phyloP scores from a whole-genome alignment of 2,797 vertebrate genomes.

The Limosa lapponica region DNA sequence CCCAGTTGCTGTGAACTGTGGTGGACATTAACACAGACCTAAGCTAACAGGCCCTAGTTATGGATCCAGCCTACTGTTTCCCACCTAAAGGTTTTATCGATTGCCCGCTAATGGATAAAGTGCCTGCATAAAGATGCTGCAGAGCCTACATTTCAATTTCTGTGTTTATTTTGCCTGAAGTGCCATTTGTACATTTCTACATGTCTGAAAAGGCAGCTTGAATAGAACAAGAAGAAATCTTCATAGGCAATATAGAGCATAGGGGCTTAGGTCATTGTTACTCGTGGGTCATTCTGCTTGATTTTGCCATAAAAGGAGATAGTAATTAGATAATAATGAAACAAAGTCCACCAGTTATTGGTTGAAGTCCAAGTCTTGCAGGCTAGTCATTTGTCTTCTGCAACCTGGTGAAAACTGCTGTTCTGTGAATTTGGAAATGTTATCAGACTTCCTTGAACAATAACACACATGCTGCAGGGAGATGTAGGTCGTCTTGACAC shows the following conservation, averaged over 20 bases:
- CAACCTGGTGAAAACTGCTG: not conserved
- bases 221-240: not conserved
- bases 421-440: not conserved
- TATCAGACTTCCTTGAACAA: not conserved
- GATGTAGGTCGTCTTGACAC: not conserved
- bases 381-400: not conserved
- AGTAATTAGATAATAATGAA: not conserved
- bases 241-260: not conserved
- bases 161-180: not conserved
- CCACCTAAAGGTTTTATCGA: not conserved
- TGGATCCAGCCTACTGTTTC: not conserved
- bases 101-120: not conserved
- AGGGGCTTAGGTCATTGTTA: not conserved
- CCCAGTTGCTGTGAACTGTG: rapidly evolving
- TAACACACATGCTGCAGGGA: not conserved
- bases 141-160: not conserved
- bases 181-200: not conserved
- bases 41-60: not conserved
- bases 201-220: not conserved
- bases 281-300: not conserved
- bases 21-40: not conserved
- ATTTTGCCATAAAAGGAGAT: not conserved
- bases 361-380: not conserved
- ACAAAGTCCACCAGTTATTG: not conserved
- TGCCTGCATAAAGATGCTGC: not conserved